Evolutionary conservation across 2,113 vertebrate species (phyloP).

Genomic region (Nestor notabilis): DNA sequence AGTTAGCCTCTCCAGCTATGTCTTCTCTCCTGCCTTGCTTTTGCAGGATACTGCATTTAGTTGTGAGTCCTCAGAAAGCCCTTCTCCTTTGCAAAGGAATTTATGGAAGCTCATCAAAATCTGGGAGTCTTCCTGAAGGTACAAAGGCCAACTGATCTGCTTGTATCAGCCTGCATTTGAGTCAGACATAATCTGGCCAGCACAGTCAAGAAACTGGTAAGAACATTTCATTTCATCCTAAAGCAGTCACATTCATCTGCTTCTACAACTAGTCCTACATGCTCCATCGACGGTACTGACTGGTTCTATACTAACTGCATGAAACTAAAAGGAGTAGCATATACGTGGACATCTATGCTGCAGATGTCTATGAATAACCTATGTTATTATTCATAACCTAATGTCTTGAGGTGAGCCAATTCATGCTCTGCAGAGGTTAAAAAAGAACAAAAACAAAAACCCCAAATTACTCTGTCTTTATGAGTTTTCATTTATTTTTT

Average conservation of each 20-base stretch:
- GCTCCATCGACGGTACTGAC: no score
- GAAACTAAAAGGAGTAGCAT: background rate
- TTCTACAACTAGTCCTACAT: rapidly evolving
- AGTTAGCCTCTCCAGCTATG: background rate
- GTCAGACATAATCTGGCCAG: background rate
- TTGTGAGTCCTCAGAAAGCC: background rate
- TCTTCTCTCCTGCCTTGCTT: background rate
- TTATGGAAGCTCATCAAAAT: background rate
- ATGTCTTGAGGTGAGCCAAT: background rate
- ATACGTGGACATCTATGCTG: rapidly evolving
- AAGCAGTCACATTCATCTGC: background rate
- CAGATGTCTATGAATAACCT: background rate
- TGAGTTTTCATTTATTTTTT: background rate
- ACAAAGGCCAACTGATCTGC: background rate
- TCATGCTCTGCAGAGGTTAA: background rate
- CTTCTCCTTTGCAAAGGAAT: background rate
- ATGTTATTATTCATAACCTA: no score
- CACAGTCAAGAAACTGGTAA: background rate
- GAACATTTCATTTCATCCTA: background rate
- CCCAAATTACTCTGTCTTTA: no score
- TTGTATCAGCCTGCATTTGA: background rate
- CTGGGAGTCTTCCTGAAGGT: no score
- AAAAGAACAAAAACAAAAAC: background rate
- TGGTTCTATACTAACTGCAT: no score
- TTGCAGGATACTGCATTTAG: background rate